phyloP scores from a whole-genome alignment of 2,797 vertebrate genomes.

The Scolopax rusticola region DNA sequence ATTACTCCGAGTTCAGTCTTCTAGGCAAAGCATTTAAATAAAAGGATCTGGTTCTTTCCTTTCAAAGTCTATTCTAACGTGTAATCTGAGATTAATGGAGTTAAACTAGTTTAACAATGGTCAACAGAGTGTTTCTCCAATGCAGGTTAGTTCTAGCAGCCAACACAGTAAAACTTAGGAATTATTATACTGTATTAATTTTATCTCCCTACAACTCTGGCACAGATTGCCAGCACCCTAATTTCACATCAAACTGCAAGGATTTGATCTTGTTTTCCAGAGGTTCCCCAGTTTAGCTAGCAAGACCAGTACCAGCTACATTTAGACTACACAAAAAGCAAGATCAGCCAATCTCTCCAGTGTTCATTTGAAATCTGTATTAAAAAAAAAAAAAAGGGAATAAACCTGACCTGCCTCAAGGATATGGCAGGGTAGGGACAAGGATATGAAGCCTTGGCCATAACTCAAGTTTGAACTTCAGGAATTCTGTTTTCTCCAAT shows the following conservation, averaged over 20 bases:
- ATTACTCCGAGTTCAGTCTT: rapidly evolving
- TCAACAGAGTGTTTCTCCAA: neutral
- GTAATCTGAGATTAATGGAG: rapidly evolving
- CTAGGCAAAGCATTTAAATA: neutral
- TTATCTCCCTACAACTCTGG: neutral
- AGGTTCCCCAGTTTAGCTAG: neutral
- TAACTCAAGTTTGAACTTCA: neutral
- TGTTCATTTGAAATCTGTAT: neutral
- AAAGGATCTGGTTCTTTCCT: rapidly evolving
- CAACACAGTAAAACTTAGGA: neutral
- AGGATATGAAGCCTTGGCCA: rapidly evolving
- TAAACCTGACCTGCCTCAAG: neutral
- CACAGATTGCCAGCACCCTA: rapidly evolving
- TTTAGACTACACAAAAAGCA: neutral
- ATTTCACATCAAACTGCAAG: neutral
- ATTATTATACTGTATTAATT: neutral
- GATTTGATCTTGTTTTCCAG: neutral
- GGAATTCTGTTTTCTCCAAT: neutral
- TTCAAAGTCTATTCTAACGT: neutral
- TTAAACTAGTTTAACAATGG: neutral
- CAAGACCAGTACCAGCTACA: neutral
- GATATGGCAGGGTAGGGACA: neutral
- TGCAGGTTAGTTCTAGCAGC: neutral
- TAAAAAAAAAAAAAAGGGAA: neutral
- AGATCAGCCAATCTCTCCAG: neutral